These are phyloP conservation scores for Taxidea taxus DNA, from an alignment of 2,113 vertebrate genomes.

Conservation along the genomic window DNA sequence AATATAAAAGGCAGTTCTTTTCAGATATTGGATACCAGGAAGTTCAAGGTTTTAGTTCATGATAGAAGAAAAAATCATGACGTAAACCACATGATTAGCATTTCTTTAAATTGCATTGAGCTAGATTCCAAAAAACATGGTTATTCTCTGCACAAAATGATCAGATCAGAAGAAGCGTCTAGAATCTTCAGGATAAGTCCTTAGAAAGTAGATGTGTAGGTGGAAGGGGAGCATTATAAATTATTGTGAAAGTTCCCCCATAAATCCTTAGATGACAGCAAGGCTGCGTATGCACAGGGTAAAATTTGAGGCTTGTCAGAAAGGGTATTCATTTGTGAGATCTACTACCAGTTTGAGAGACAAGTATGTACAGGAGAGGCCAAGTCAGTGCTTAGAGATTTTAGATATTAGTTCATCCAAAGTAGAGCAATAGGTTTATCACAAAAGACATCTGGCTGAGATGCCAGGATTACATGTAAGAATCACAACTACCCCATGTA, in stretches of 20 bases:
- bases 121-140: not conserved
- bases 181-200: not conserved
- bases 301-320: not conserved
- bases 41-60: not conserved
- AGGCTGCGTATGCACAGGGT: not conserved
- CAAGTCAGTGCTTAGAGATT: not conserved
- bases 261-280: not conserved
- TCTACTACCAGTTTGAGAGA: not conserved
- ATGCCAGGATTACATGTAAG: not conserved
- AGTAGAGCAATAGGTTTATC: not conserved
- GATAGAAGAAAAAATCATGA: not conserved
- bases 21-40: not conserved
- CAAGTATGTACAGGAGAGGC: not conserved
- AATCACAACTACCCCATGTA: not conserved
- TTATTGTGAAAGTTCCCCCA: not conserved
- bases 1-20: not conserved
- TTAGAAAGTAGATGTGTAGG: not conserved
- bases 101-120: not conserved
- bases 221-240: not conserved
- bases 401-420: not conserved
- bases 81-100: not conserved
- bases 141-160: not conserved
- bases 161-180: not conserved
- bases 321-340: not conserved
- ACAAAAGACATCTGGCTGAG: not conserved